A percentile compares a stretch with the other conserved stretches of the same genome.
phyloP scores from a whole-genome alignment of 1,140 invertebrate genomes.

The Asbolus verrucosus region DNA sequence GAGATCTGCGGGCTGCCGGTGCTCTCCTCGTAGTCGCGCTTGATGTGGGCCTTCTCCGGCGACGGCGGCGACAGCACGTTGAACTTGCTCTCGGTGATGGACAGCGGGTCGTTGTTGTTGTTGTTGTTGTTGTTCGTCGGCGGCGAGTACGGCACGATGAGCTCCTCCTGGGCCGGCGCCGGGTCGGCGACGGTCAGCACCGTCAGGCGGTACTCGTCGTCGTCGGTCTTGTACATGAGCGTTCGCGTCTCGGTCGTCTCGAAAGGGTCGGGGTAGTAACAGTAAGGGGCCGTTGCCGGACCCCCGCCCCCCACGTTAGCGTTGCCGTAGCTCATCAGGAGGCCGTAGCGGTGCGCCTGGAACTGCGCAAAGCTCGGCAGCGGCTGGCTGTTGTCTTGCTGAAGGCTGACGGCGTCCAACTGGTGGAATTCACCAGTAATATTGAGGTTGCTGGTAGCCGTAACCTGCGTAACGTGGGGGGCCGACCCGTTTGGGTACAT shows the following conservation, averaged over 20 bases:
- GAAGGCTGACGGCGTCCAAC: constrained; percentile 38
- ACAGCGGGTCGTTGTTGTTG: constrained; percentile 52
- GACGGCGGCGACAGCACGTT: constrained; percentile 52
- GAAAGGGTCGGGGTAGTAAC: constrained; percentile 52
- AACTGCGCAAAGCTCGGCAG: constrained; percentile 76
- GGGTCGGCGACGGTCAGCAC: constrained; percentile 45
- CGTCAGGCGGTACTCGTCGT: constrained; percentile 30
- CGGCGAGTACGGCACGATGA: not conserved
- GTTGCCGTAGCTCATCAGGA: constrained; percentile 66
- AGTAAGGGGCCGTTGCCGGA: constrained; percentile 69
- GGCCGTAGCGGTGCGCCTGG: constrained; percentile 69
- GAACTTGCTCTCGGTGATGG: no score
- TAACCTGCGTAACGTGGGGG: constrained; percentile 87
- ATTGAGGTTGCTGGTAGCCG: constrained; percentile 79
- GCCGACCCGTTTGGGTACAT: constrained; percentile 84
- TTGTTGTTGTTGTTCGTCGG: constrained; percentile 47
- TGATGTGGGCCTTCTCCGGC: constrained; percentile 59
- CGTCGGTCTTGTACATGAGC: constrained; percentile 25
- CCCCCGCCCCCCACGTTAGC: constrained; percentile 81
- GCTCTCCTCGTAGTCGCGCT: constrained; percentile 57
- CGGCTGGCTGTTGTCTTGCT: constrained; percentile 62
- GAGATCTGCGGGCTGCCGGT: constrained; percentile 55
- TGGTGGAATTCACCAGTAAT: constrained; percentile 76
- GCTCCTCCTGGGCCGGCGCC: constrained; percentile 18
- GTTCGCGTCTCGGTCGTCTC: constrained; percentile 49